Conservation (phyloP, 2,113 vertebrate species). For the Vidua macroura region DNA sequence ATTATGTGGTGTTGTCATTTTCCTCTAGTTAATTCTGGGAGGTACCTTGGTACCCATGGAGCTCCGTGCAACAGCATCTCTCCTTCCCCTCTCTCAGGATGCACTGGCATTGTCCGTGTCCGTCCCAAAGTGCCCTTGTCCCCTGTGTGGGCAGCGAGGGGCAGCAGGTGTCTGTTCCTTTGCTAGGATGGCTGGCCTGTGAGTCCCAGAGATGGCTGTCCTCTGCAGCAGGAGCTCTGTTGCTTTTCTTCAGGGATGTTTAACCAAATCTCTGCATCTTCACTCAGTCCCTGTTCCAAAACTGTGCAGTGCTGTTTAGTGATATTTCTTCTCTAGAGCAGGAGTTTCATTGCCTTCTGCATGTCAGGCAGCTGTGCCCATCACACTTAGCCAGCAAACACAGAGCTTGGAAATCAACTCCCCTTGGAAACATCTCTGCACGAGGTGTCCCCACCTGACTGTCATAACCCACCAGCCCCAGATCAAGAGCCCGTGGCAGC, state of each 20-base stretch:
- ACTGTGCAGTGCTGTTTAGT: rapidly evolving
- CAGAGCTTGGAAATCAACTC: background rate
- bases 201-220: background rate
- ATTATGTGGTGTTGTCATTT: background rate
- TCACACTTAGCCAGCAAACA: background rate
- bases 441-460: background rate
- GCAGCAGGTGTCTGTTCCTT: background rate
- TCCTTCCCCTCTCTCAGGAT: background rate
- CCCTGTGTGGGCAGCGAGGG: rapidly evolving
- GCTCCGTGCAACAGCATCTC: background rate
- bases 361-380: rapidly evolving
- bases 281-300: background rate
- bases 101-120: rapidly evolving
- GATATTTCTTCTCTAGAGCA: background rate
- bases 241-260: background rate
- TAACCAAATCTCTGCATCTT: background rate
- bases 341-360: background rate
- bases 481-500: background rate
- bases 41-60: background rate
- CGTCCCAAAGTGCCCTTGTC: background rate
- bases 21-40: background rate
- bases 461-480: background rate
- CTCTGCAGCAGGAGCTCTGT: background rate
- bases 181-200: rapidly evolving
- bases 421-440: rapidly evolving